A percentile compares a stretch with the other conserved stretches of the same genome.
Evolutionary conservation across 2,113 vertebrate genomes (phyloP).

Genomic region (Orthochromis indermauri): DNA sequence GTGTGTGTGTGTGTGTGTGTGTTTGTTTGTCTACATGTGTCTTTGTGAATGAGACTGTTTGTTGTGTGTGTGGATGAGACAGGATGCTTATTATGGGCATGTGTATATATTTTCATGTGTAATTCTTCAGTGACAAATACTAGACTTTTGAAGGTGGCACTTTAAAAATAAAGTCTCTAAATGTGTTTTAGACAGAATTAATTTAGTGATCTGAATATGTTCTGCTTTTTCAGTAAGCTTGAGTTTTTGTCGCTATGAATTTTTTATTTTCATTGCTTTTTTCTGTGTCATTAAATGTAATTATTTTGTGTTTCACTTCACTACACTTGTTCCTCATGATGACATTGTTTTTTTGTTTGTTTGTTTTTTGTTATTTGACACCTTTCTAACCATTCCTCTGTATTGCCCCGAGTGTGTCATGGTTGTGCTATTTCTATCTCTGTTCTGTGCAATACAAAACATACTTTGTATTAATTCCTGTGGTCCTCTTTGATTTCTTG

Average conservation of each 20-base stretch:
- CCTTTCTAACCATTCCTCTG: not conserved
- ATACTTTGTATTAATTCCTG: not conserved
- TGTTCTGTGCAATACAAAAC: not conserved
- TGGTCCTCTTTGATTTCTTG: not conserved
- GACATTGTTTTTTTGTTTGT: not conserved
- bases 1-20: not conserved
- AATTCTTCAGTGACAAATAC: not conserved
- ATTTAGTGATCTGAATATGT: not conserved
- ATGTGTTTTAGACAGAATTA: not conserved
- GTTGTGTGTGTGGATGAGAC: not conserved
- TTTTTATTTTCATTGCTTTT: not conserved
- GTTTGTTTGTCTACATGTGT: not conserved
- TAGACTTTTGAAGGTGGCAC: not conserved
- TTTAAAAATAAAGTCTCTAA: not conserved
- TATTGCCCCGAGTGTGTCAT: not conserved
- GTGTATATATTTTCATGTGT: conserved; percentile 15
- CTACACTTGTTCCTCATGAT: not conserved
- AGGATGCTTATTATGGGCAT: conserved; percentile 22
- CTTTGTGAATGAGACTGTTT: not conserved
- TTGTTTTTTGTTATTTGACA: not conserved
- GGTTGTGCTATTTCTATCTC: not conserved
- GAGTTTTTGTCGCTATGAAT: not conserved
- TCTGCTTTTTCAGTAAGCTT: not conserved
- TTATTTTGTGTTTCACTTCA: not conserved
- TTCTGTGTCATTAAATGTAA: not conserved